A percentile compares a stretch with the other conserved stretches of the same genome.
These are phyloP conservation scores for Teleopsis dalmanni DNA, from an alignment of 1,140 invertebrate genomes.

Conservation along the genomic window DNA sequence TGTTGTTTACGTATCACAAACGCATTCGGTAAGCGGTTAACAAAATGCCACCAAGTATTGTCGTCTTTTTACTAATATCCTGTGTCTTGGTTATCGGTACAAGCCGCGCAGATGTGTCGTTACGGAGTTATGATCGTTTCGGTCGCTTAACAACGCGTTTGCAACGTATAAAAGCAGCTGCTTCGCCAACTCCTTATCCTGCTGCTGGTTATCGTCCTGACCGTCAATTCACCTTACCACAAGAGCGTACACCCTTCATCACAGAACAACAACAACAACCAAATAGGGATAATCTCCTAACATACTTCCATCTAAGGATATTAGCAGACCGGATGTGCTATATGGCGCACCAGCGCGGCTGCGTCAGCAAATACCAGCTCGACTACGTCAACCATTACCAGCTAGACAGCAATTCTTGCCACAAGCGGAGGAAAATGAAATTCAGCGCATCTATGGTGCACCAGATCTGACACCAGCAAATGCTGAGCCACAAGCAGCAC, in stretches of 20 bases:
- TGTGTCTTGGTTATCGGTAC: neutral
- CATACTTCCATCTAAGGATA: neutral
- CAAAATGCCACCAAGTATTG: too few species aligned
- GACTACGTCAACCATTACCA: neutral
- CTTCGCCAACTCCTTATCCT: constrained; percentile 11
- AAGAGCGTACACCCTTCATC: neutral
- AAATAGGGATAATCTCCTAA: neutral
- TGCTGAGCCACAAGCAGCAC: constrained; percentile 8
- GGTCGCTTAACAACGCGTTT: constrained; percentile 11
- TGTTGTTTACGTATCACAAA: too few species aligned
- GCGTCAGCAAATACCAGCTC: neutral
- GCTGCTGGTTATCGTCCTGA: constrained; percentile 15
- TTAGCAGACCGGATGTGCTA: neutral
- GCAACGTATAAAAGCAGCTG: constrained; percentile 11
- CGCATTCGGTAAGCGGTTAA: too few species aligned
- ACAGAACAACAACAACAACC: neutral
- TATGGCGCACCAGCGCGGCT: constrained; percentile 7
- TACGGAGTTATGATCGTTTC: constrained; percentile 11
- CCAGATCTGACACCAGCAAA: neutral
- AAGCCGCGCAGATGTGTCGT: constrained; percentile 12
- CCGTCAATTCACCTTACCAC: constrained; percentile 4
- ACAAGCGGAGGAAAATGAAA: neutral
- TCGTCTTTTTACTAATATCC: too few species aligned
- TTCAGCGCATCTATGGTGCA: neutral
- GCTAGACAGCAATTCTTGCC: neutral